phyloP scores from a whole-genome alignment of 2,113 vertebrate genomes.

The Pelmatolapia mariae region DNA sequence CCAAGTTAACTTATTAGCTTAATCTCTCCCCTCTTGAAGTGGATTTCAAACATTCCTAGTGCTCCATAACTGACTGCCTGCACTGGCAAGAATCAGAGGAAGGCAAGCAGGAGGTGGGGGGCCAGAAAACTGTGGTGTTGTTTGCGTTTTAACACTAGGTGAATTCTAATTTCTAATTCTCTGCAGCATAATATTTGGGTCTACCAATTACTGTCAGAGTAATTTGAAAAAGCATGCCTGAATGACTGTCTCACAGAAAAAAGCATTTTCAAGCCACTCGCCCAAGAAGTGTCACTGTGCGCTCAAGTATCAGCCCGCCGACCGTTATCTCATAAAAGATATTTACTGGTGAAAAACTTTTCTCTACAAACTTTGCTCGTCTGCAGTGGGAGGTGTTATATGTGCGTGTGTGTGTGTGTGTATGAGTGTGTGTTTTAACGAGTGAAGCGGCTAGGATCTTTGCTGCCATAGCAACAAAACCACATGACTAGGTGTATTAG shows the following conservation, averaged over 20 bases:
- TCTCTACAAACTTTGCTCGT: conserved; percentile 23
- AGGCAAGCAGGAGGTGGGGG: background rate
- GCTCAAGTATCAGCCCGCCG: background rate
- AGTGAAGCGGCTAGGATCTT: conserved; percentile 83
- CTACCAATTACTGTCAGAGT: conserved; percentile 38
- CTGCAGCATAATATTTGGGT: conserved; percentile 14
- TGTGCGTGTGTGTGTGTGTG: background rate
- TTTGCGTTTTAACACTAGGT: conserved; percentile 6
- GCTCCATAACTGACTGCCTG: background rate
- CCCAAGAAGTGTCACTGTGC: conserved; percentile 5
- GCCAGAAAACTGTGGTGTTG: background rate
- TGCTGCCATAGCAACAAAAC: conserved; percentile 89
- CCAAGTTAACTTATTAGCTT: background rate
- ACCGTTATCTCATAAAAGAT: conserved; percentile 12
- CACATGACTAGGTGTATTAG: conserved; percentile 98
- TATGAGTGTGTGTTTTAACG: conserved; percentile 72
- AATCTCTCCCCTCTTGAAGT: background rate
- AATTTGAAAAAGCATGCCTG: conserved; percentile 38
- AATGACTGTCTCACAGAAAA: conserved; percentile 18
- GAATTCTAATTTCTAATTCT: conserved; percentile 36
- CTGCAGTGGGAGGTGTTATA: conserved; percentile 18
- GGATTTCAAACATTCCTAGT: conserved; percentile 3
- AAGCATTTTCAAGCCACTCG: background rate
- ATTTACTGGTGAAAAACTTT: conserved; percentile 21
- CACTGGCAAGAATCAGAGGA: background rate